Conservation (phyloP, 1,140 invertebrate species). For the Neodiprion pinetum region DNA sequence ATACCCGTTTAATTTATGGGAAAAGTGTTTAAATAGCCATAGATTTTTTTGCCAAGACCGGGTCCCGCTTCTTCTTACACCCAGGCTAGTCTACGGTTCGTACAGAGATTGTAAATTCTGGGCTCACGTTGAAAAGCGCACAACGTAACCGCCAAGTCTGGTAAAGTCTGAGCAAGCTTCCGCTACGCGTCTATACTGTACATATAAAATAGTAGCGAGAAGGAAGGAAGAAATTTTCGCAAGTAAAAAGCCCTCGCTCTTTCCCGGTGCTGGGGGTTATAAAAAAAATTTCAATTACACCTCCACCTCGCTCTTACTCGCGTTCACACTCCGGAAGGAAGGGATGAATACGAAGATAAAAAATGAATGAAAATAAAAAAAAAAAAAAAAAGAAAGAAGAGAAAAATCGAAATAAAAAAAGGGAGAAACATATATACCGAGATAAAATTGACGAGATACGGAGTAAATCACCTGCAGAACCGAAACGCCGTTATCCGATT, state of each 20-base stretch:
- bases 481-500: slow-evolving; percentile 55
- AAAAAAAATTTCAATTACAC: too few species aligned
- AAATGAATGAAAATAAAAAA: neutral
- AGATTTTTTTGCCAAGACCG: neutral
- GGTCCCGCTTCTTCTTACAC: neutral
- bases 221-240: too few species aligned
- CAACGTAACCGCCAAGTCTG: neutral
- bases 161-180: slow-evolving; percentile 9
- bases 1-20: slow-evolving; percentile 32
- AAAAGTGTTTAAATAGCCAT: slow-evolving; percentile 43
- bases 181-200: neutral
- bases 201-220: too few species aligned
- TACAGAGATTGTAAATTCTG: too few species aligned
- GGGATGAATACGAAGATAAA: slow-evolving; percentile 3
- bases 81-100: too few species aligned
- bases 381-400: slow-evolving; percentile 18
- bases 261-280: too few species aligned
- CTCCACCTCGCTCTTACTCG: too few species aligned
- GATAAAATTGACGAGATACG: slow-evolving; percentile 20
- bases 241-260: too few species aligned
- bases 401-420: slow-evolving; percentile 23
- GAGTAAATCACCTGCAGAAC: slow-evolving; percentile 56
- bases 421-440: slow-evolving; percentile 24
- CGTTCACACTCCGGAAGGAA: neutral
- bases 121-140: neutral